Evolutionary conservation across 2,888 invertebrate genomes (phyloP).

Genomic region (Piscicola geometra): DNA sequence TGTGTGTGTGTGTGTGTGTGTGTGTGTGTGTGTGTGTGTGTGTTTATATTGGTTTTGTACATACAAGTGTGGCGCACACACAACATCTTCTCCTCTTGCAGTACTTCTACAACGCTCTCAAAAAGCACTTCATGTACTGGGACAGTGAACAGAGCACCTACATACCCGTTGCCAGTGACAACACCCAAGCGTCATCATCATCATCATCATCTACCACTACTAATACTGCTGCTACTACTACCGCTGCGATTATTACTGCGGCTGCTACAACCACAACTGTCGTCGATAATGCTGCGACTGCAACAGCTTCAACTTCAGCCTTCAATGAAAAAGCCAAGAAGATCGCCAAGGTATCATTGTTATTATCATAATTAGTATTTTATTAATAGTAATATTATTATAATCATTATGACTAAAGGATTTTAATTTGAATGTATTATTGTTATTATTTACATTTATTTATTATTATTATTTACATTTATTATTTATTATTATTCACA

Average conservation of each 20-base stretch:
- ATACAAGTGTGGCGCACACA: too few relatives aligned
- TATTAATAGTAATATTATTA: conserved; percentile 12
- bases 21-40: conserved; percentile 3
- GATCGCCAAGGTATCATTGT: conserved; percentile 74
- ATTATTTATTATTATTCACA: too few relatives aligned
- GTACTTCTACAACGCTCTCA: conserved; percentile 90
- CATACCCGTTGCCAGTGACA: conserved; percentile 46
- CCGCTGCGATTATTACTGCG: background rate
- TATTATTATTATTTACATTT: conserved; percentile 2
- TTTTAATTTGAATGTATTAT: too few relatives aligned
- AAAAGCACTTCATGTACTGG: conserved; percentile 90
- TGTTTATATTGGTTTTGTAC: too few relatives aligned
- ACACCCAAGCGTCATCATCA: too few relatives aligned
- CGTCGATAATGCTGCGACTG: background rate
- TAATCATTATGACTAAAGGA: too few relatives aligned
- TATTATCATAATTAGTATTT: background rate
- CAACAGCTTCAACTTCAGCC: conserved; percentile 48
- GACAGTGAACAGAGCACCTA: conserved; percentile 62
- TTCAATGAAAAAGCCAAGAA: conserved; percentile 87
- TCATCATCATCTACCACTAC: background rate
- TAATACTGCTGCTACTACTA: background rate
- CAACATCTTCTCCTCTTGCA: conserved; percentile 48
- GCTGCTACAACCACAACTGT: background rate
- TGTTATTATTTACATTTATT: too few relatives aligned
- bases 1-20: conserved; percentile 4